A percentile compares a stretch with the other conserved stretches of the same genome.
Conservation (phyloP, 2,888 invertebrate genomes). For the Balanococcus diminutus region DNA sequence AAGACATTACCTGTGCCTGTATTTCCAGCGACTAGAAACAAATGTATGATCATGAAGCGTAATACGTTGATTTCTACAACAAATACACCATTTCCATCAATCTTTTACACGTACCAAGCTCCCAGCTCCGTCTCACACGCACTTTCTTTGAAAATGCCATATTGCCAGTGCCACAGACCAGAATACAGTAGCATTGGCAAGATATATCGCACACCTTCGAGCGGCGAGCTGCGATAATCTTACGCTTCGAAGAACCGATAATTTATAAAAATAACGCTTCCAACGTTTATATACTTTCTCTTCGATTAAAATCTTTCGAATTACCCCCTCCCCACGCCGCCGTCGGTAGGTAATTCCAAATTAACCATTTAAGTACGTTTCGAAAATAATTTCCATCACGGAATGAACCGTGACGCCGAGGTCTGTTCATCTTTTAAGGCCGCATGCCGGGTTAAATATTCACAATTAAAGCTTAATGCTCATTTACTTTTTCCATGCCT, state of each 20-base stretch:
- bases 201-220: neutral
- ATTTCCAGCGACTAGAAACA: neutral
- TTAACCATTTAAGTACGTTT: neutral
- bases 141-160: neutral
- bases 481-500: neutral
- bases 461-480: neutral
- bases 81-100: neutral
- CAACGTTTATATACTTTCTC: neutral
- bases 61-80: neutral
- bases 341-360: neutral
- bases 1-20: neutral
- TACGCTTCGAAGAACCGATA: conserved; percentile 23
- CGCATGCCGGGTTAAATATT: conserved; percentile 1
- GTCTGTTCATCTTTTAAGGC: neutral
- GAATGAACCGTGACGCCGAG: conserved; percentile 22
- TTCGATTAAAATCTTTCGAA: conserved; percentile 7
- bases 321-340: neutral
- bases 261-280: neutral
- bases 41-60: neutral
- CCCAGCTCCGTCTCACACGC: neutral
- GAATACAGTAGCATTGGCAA: neutral
- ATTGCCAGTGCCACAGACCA: neutral
- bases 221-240: neutral
- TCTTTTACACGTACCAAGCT: neutral
- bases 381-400: conserved; percentile 19